Conservation (phyloP, 2,113 vertebrate genomes). For the Tragelaphus scriptus region DNA sequence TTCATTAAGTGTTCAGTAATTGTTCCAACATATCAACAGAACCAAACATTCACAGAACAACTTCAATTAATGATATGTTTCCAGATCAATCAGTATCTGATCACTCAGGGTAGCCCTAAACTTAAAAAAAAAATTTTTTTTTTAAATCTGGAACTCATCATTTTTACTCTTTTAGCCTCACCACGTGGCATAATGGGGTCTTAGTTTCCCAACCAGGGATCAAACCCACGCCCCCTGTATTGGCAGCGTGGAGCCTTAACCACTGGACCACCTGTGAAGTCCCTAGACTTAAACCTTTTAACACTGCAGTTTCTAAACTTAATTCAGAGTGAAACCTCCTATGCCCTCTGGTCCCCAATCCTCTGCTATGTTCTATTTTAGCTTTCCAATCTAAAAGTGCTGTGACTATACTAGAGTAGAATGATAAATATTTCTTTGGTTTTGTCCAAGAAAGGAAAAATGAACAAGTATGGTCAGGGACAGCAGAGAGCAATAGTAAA, state of each 20-base stretch:
- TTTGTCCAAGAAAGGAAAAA: slow-evolving; percentile 53
- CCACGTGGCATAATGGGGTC: not conserved
- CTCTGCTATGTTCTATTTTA: slow-evolving; percentile 19
- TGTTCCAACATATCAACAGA: not conserved
- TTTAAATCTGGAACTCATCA: not conserved
- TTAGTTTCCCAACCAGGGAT: not conserved
- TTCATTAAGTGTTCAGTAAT: not conserved
- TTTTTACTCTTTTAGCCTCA: not conserved
- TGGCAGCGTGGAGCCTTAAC: not conserved
- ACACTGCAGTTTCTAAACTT: not conserved
- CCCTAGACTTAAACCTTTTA: not conserved
- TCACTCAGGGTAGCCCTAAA: not conserved
- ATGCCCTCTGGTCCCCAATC: not conserved
- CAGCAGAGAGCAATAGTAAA: slow-evolving; percentile 11
- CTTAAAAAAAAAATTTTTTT: not conserved
- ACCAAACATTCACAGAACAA: not conserved
- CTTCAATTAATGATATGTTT: not conserved
- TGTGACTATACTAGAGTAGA: slow-evolving; percentile 24
- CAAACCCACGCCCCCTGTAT: not conserved
- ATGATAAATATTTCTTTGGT: slow-evolving; percentile 43
- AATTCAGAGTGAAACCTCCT: not conserved
- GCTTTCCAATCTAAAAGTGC: slow-evolving; percentile 26
- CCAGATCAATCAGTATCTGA: not conserved
- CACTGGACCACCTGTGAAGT: not conserved
- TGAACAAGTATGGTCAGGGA: not conserved